Base-by-base conservation (phyloP, 2,888 invertebrate genomes). In the Shargacucullia verbasci region DNA sequence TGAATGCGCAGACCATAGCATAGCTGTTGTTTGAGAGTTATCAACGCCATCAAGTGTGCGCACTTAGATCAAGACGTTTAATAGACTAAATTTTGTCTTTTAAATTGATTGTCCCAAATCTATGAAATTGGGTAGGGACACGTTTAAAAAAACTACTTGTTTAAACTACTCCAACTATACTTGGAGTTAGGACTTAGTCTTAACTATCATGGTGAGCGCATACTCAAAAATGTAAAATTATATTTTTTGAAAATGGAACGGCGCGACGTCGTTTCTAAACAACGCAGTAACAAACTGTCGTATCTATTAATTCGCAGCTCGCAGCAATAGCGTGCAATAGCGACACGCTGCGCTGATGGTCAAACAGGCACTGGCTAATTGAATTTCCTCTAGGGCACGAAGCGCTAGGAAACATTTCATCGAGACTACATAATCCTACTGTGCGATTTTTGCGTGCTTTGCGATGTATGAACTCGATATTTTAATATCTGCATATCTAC, bases 301-400 rank as follows among this genome's bases (percentile, higher is more conserved):
- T 62, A 70, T n/a, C n/a, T n/a, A n/a, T 58, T 66, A 70, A 62
- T 58, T 59, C 49, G 49, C 41, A 59, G 55, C 70, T 59, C 49
- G 53, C 41, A 55, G 57, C 70, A 40, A 58, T 33, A 45, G 54
- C 53, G 46, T 53, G 58, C 41, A 47, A 59, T 38, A 47, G 56
- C 49, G 55, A 60, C 58, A 73, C 53, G 40, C 44, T 49, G 60
- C 59, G 41, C 65, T 41, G 65, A 54, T 64, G 62, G 53, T 61
- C 59, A 63, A 72, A 76, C 77, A 68, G 59, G 48, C 61, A 52
- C 64, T 50, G 68, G 60, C 52, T 70, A 76, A 76, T 76, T 73
- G 59, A 63, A 74, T 74, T 76, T 63, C 59, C 58, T 59, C 53
- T 40, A 61, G 54, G 62, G 61, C 64, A 43, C 45, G 37, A 35